Percentiles rank a stretch among this genome's conserved stretches.
These are phyloP conservation scores for Panurus biarmicus DNA, from an alignment of 2,113 vertebrate species.

Conservation along the genomic window DNA sequence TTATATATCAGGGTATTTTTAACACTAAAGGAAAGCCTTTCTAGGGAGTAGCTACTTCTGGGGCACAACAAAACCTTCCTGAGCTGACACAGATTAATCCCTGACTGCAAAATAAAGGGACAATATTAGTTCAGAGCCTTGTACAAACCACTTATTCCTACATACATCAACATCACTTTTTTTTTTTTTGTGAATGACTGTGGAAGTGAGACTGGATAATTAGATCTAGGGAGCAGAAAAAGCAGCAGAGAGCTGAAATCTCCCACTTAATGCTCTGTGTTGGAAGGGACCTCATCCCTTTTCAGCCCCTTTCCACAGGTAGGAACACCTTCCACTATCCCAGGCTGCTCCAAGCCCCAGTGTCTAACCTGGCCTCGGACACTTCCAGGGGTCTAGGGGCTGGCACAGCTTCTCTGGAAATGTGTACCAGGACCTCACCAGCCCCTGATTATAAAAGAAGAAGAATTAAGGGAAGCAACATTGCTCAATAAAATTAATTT, in stretches of 20 bases:
- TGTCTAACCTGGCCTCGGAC: not conserved
- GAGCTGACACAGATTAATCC: not conserved
- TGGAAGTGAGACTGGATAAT: not conserved
- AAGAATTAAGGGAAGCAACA: not conserved
- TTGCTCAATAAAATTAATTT: not conserved
- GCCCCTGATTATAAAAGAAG: not conserved
- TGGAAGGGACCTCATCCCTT: not conserved
- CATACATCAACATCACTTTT: not conserved
- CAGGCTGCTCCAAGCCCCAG: not conserved
- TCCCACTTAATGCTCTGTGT: not conserved
- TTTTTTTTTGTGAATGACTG: not conserved
- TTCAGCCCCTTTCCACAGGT: not conserved
- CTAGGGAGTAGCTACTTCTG: not conserved
- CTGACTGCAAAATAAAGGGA: not conserved
- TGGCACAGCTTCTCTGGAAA: not conserved
- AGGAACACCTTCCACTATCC: not conserved
- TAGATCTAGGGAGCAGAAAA: not conserved
- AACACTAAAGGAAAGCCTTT: not conserved
- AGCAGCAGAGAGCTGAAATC: not conserved
- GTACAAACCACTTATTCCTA: not conserved
- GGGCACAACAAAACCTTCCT: accelerated
- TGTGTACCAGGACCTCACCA: not conserved
- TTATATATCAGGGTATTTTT: not conserved
- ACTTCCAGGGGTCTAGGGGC: not conserved
- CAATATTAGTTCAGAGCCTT: not conserved